Evolutionary conservation across 2,113 vertebrate genomes (phyloP), one percentile per base, ranked within the genome.

Genomic region (Podarcis muralis): DNA sequence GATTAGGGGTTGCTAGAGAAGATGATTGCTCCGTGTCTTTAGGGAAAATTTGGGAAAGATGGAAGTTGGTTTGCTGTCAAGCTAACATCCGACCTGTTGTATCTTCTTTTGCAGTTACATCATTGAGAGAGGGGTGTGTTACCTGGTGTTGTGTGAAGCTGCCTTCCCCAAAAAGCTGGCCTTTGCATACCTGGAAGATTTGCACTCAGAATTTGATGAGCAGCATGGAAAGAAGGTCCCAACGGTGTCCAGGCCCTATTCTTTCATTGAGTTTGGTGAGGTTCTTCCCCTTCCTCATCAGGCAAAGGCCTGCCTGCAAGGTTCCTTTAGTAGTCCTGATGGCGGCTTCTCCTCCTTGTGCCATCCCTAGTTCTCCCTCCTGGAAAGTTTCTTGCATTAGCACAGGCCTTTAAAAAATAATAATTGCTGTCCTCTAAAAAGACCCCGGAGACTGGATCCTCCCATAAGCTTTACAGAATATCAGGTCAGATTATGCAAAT

Each of bases 201-300:
- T 99, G 89, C 98, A 99, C 93, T 98, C 98, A 2, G 99, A 99
- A 93, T 99, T 99, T 91, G 98, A 99, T 81, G 99, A 99, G 90
- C 99, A 99, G 83, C 98, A 99, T 72, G 98, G 99, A 84, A 99
- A 99, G 97, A 99, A 97, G 92, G 98, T 99, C 87, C 98, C 98
- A 0, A 99, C 98, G 0, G 99, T 99, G 15, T 99, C 99, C 89
- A 97, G 99, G 89, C 99, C 99, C 1, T 99, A 99, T 91, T 99
- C 98, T 94, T 99, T 99, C 96, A 99, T 99, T 86, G 99, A 99
- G 92, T 99, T 99, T 93, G 99, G 99, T 99, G 93, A 98, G 98
- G 43, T 85, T 68, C 48, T 81, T 88, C 53, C 43, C 89, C 32
- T 68, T 66, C 48, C 48, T 53, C 48, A 53, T 53, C 48, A 53